Base-by-base conservation (phyloP, 2,888 invertebrate genomes). In the Acanthosepion esculentum region DNA sequence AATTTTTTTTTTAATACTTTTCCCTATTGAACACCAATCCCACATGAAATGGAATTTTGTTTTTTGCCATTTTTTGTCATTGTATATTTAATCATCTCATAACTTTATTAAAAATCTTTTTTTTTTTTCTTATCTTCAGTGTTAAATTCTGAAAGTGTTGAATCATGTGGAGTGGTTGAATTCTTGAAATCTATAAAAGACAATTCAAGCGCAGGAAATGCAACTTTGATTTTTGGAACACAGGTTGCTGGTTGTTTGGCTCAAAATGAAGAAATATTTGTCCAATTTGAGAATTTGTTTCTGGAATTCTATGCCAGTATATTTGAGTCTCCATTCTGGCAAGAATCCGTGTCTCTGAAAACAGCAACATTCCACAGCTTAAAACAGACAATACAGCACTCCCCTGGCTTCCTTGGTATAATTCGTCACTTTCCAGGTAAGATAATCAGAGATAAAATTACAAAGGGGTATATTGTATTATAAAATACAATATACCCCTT, bases 211-310 rank as follows among this genome's bases (percentile, higher is more conserved):
- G 12, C 20, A 0, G 53, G 93, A 48, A 93, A 93, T 93, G 93
- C 93, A 6, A 41, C 93, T 0, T 50, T 59, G 55, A 33, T 48
- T 48, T 94, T 94, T 94, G 94, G 33, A 20, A 64, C 64, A 23
- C 94, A 94, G 33, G 48, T 94, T 55, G 55, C 94, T 18, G 94
- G 94, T 8, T 20, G 64, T 64, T 48, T 94, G 20, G 64, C 41
- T 48, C 33, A 59, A 41, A 94, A 64, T 23, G 94, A 94, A 94
- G 94, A 55, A 15, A 64, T 94, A 55, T 94, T 94, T 41, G 50
- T 55, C 59, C 94, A 94, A 29, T 94, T 55, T 64, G 59, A 94
- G 33, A 55, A 59, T 20, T 4, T 94, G 64, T 94, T 93, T 33
- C 29, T 20, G 18, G 93, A 50, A 20, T 93, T 93, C 29, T 93